phyloP scores from a whole-genome alignment of 92 coral and sea anemone species.

The Epizoanthus illoricatus region DNA sequence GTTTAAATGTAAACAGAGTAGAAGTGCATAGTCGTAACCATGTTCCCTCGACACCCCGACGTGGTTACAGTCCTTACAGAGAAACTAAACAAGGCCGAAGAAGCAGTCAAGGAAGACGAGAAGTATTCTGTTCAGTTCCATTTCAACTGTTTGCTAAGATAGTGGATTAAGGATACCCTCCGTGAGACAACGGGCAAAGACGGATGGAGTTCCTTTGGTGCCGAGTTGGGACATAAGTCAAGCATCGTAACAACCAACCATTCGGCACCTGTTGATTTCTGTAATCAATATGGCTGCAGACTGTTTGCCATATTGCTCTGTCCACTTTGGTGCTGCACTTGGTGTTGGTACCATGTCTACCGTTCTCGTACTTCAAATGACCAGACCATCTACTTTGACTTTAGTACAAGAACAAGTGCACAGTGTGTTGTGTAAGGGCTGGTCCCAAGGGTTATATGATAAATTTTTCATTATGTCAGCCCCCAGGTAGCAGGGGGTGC shows the following conservation, averaged over 20 bases:
- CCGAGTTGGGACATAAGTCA: constrained; percentile 20
- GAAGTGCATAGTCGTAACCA: constrained; percentile 25
- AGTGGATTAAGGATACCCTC: not conserved
- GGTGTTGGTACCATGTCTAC: constrained; percentile 31
- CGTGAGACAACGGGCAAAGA: constrained; percentile 23
- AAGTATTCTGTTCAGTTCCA: constrained; percentile 21
- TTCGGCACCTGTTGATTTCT: constrained; percentile 11
- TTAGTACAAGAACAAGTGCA: too few species aligned
- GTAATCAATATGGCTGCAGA: constrained; percentile 12
- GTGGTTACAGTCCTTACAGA: constrained; percentile 7
- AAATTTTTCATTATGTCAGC: too few species aligned
- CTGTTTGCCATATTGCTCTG: constrained; percentile 27
- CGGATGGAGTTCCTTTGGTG: constrained; percentile 24
- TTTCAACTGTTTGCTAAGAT: constrained; percentile 14
- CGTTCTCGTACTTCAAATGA: not conserved
- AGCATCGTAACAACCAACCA: not conserved
- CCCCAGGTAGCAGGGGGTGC: too few species aligned
- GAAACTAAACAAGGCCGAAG: constrained; percentile 31
- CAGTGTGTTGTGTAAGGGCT: too few species aligned
- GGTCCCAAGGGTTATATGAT: too few species aligned
- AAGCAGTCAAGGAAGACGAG: constrained; percentile 10
- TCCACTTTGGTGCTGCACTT: constrained; percentile 33
- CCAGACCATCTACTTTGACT: too few species aligned
- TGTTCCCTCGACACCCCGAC: constrained; percentile 34
- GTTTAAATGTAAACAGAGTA: too few species aligned